Evolutionary conservation across 1,140 invertebrate genomes (phyloP), one percentile per base, ranked within the genome.

Genomic region (Aphaenogaster floridana): DNA sequence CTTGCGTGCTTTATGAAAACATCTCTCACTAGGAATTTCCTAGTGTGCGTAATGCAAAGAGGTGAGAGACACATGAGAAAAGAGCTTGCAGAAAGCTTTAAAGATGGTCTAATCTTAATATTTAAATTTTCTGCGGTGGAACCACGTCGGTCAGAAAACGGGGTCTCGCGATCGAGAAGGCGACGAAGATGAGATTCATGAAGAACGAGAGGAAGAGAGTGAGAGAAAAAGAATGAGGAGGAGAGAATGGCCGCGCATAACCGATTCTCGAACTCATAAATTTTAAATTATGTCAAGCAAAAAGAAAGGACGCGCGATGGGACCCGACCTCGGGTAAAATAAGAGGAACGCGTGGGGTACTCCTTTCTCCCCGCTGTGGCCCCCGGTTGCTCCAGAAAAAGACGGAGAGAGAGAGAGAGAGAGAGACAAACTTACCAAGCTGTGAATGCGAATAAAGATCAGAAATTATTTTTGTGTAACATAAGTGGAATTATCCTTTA

Each of bases 231-330:
- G 87, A 89, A 78, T 88, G 79, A 76, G 34, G 80, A 86, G 61
- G 66, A 87, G 17, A 66, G 72, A 77, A 57, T 48, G 77, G 87
- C 87, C 72, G 86, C 86, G 91, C 91, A 94, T 92, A 94, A 93
- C 90, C 91, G 94, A 95, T 94, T 93, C 92, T 89, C 91, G 94
- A 94, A 94, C 94, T 94, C 94, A 95, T 94, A 95, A 94, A 95
- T 95, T 95, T 94, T 94, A 94, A 95, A 95, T 95, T 95, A 95
- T 94, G 92, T 93, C 93, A 89, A 92, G 78, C 86, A 91, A 94
- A 95, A 94, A 94, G 90, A 94, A 93, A 91, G 69, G 86, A 91
- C 89, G 87, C 86, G 92, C 88, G 81, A 88, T 90, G 83, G 88
- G 91, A 92, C 90, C 86, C 92, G 87, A 93, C 89, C 87, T 91